phyloP scores from a whole-genome alignment of 2,113 vertebrate species.

The Melanerpes aurifrons region DNA sequence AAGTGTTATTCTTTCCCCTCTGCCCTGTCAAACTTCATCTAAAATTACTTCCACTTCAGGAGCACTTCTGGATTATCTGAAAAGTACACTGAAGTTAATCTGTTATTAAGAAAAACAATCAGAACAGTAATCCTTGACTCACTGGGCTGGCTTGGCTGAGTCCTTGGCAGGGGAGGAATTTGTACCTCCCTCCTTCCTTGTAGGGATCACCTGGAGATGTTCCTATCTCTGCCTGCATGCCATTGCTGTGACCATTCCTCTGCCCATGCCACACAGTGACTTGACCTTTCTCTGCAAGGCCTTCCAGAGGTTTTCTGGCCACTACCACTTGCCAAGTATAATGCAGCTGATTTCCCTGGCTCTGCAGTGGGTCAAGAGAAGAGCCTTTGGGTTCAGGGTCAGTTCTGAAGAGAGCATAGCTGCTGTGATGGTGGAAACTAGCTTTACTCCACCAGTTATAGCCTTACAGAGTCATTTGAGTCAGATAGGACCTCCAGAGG shows the following conservation, averaged over 20 bases:
- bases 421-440: not conserved
- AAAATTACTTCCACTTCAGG: constrained; percentile 32
- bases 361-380: not conserved
- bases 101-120: constrained; percentile 38
- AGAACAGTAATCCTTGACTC: constrained; percentile 64
- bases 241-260: not conserved
- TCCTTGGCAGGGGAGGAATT: not conserved
- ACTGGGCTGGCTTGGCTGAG: constrained; percentile 12
- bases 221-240: not conserved
- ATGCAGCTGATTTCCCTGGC: not conserved
- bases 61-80: constrained; percentile 47
- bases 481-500: not conserved
- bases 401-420: not conserved
- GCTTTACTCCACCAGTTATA: not conserved
- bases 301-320: not conserved
- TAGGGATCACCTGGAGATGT: not conserved
- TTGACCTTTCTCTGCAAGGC: not conserved
- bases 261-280: not conserved
- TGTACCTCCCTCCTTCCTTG: constrained; percentile 27
- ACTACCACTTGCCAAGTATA: not conserved
- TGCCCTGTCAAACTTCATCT: not conserved
- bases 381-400: not conserved
- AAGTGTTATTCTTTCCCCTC: not conserved
- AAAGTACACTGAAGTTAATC: constrained; percentile 63
- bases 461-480: not conserved